Base-by-base conservation (phyloP, 1,140 invertebrate species). In the Drosophila seguyi region DNA sequence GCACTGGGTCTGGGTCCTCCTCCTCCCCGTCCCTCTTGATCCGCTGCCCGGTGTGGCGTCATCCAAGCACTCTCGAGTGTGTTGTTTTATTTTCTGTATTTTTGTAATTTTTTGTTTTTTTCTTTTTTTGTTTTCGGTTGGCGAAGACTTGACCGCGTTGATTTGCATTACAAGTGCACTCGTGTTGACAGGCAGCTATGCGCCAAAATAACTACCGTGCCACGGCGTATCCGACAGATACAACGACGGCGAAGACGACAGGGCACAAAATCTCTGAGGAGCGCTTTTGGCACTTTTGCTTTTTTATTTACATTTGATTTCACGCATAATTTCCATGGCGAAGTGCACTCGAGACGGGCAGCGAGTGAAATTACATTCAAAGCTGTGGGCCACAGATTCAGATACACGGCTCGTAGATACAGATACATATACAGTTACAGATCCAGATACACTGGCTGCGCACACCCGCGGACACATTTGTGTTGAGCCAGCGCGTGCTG, bases 201-300 rank as follows among this genome's bases (percentile, higher is more conserved):
- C 87, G 88, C 88, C 90, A 88, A 91, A 91, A 91, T 91, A 91
- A 91, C 88, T 91, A 91, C 88, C 75, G 88, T 91, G 78, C 68
- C 79, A 65, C 62, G 72, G 61, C 41, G 71, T 52, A 36, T 44
- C 50, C 47, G 67, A 72, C 67, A 39, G 41, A 58, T 71, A 44
- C 44, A 36, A 14, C 48, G n/a, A 20, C 20, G 44, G 22, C 13
- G 14, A 16, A 20, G 41, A 44, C 10, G 41, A 44, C 62, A 36
- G 60, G 16, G 13, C 47, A 38, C 52, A 57, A 57, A 5, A 57
- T 41, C 34, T 41, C 10, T n/a, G 41, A 41, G 20, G 36, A 41
- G 44, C 8, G 84, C 66, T 83, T 83, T 83, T 83, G 80, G 80
- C 80, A 83, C 80, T 83, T 83, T 83, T 83, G 80, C 80, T 83